Percentiles rank a stretch among this genome's conserved stretches.
These are phyloP conservation scores for Apodemus agrarius DNA, from an alignment of 2,797 vertebrate genomes.

Conservation along the genomic window DNA sequence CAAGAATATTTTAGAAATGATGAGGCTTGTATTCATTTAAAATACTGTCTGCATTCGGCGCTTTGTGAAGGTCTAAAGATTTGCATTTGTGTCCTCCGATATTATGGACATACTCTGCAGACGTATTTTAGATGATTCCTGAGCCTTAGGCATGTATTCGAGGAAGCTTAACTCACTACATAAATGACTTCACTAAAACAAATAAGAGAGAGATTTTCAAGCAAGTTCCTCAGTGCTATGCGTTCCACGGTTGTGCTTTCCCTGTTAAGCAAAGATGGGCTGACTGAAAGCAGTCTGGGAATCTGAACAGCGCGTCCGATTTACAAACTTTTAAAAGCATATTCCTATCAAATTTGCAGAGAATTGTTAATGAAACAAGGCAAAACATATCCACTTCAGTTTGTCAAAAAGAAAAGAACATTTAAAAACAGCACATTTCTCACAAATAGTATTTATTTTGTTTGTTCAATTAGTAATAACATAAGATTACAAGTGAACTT, in stretches of 20 bases:
- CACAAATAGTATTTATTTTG: conserved; percentile 63
- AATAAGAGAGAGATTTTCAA: neutral
- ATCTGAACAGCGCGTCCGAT: conserved; percentile 44
- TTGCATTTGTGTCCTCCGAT: conserved; percentile 39
- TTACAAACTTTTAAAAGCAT: conserved; percentile 39
- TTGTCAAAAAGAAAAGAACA: conserved; percentile 50
- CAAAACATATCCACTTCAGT: conserved; percentile 58
- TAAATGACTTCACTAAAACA: conserved; percentile 17
- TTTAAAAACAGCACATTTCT: conserved; percentile 61
- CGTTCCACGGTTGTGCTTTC: neutral
- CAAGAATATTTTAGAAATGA: conserved; percentile 15
- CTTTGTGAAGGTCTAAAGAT: neutral
- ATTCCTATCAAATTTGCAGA: conserved; percentile 55
- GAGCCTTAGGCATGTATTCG: conserved; percentile 39
- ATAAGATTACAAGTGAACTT: conserved; percentile 35
- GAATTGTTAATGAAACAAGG: neutral
- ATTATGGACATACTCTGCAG: neutral
- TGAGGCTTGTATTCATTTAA: conserved; percentile 11
- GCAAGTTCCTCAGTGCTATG: conserved; percentile 21
- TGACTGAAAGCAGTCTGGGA: conserved; percentile 20
- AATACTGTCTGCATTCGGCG: conserved; percentile 36
- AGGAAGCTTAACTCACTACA: conserved; percentile 17
- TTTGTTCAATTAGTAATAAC: conserved; percentile 57
- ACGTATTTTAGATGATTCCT: conserved; percentile 46
- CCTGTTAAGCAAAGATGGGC: conserved; percentile 2